Evolutionary conservation across 1,140 invertebrate species (phyloP).

Genomic region (Drosophila arawakana): DNA sequence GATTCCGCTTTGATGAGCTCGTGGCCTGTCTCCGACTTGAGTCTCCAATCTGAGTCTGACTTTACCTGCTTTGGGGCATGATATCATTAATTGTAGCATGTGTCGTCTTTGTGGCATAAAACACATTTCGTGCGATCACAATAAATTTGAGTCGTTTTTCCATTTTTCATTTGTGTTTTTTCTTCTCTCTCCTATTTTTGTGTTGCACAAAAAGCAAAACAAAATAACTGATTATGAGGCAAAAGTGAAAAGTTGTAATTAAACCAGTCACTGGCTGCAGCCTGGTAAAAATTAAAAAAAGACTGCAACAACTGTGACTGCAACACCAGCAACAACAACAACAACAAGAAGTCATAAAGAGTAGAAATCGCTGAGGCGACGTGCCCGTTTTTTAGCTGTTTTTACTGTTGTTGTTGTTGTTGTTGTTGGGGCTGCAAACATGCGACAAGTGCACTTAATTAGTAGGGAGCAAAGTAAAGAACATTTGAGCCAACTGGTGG

Average conservation of each 20-base stretch:
- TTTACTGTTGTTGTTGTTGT: conserved; percentile 30
- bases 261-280: conserved; percentile 76
- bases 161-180: conserved; percentile 27
- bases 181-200: conserved; percentile 35
- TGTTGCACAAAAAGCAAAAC: conserved; percentile 44
- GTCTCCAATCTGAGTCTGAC: conserved; percentile 24
- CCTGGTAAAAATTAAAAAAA: conserved; percentile 27
- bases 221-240: conserved; percentile 77
- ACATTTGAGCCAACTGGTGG: not conserved
- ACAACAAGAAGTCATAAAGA: conserved; percentile 65
- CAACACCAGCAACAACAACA: conserved; percentile 51
- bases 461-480: conserved; percentile 50
- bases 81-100: conserved; percentile 75
- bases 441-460: conserved; percentile 80
- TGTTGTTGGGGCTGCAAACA: conserved; percentile 31
- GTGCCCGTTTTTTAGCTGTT: conserved; percentile 46
- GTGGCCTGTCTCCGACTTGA: conserved; percentile 16
- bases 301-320: conserved; percentile 61
- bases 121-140: conserved; percentile 76
- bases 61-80: conserved; percentile 38
- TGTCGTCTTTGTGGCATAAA: conserved; percentile 38
- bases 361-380: conserved; percentile 73
- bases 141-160: conserved; percentile 52
- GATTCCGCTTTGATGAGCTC: conserved; percentile 75
- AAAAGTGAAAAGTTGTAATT: conserved; percentile 82